Percentiles rank a stretch among this genome's conserved stretches.
These are phyloP conservation scores for Heliconius cydno DNA, from an alignment of 2,888 invertebrate species.

Conservation along the genomic window DNA sequence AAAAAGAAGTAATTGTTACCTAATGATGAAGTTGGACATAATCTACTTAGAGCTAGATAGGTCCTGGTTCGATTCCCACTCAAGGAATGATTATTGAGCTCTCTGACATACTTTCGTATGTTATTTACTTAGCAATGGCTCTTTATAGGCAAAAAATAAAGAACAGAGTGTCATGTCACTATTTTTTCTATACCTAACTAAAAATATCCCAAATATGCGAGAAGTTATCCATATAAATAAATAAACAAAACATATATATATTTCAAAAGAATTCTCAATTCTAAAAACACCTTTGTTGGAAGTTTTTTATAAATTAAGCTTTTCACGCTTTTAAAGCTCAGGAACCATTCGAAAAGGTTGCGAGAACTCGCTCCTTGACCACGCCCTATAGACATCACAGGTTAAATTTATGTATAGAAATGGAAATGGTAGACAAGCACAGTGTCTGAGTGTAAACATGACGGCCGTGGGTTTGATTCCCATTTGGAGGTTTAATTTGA, in stretches of 20 bases:
- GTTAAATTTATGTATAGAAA: constrained; percentile 18
- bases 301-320: constrained; percentile 29
- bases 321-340: constrained; percentile 53
- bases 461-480: no score
- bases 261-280: constrained; percentile 21
- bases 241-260: constrained; percentile 15
- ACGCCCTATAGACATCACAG: constrained; percentile 47
- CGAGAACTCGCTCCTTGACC: constrained; percentile 48
- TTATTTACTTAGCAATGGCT: no score
- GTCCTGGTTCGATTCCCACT: no score
- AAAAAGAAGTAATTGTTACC: no score
- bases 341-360: constrained; percentile 53
- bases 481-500: no score
- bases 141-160: no score
- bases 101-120: no score
- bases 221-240: not conserved
- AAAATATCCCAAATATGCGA: not conserved
- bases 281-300: constrained; percentile 16
- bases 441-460: no score
- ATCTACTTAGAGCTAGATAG: no score
- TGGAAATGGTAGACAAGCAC: not conserved
- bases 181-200: not conserved
- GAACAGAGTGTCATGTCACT: no score
- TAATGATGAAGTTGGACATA: no score
- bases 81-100: no score